A percentile compares a stretch with the other conserved stretches of the same genome.
Conservation (phyloP, 2,113 vertebrate species). For the Todiramphus chloris region DNA sequence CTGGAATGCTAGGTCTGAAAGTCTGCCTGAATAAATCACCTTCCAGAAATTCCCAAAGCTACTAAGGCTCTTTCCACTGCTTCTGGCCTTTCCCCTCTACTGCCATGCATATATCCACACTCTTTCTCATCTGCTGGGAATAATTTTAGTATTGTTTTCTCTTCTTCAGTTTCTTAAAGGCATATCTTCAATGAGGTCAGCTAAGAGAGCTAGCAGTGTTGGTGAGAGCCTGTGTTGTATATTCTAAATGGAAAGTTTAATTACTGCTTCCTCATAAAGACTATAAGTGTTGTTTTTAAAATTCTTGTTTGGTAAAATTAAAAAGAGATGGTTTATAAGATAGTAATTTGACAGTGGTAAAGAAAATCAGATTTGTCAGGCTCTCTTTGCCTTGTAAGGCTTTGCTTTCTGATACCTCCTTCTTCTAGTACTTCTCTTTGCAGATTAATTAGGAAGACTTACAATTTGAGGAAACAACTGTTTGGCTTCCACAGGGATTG, state of each 20-base stretch:
- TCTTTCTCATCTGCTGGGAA: background rate
- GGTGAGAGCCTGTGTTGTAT: background rate
- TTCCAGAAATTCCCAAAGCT: slow-evolving; percentile 23
- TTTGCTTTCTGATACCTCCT: background rate
- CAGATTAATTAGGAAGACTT: background rate
- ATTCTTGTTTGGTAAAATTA: background rate
- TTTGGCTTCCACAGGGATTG: background rate
- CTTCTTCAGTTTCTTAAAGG: background rate
- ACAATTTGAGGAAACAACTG: background rate
- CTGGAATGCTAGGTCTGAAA: slow-evolving; percentile 3
- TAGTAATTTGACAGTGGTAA: background rate
- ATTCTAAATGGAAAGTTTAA: background rate
- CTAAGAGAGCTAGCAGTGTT: background rate
- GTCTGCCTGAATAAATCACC: slow-evolving; percentile 34
- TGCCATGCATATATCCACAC: background rate
- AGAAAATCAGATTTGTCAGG: background rate
- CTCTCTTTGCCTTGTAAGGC: background rate
- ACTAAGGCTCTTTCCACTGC: background rate
- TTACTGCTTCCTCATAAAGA: background rate
- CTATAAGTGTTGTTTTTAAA: background rate
- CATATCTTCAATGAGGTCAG: background rate
- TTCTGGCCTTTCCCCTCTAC: background rate
- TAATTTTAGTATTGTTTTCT: background rate
- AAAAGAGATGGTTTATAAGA: background rate
- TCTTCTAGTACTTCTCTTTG: background rate